phyloP scores from a whole-genome alignment of 2,113 vertebrate species.

The Anser brachyrhynchus region DNA sequence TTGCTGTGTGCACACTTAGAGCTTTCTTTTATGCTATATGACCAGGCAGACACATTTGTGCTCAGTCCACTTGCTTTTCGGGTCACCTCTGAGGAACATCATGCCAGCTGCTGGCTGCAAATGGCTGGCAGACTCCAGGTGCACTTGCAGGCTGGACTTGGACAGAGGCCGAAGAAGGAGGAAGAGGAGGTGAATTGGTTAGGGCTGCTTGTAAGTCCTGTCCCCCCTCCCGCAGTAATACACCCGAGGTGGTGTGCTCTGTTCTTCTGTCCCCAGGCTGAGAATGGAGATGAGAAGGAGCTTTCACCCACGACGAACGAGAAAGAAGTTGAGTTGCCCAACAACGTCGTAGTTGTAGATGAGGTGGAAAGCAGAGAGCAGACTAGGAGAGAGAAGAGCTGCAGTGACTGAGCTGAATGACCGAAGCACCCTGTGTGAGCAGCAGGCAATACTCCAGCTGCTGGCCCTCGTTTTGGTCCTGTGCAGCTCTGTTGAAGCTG shows the following conservation, averaged over 20 bases:
- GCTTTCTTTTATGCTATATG: neutral
- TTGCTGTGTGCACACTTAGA: neutral
- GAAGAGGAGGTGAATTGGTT: accelerated
- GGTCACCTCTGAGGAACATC: neutral
- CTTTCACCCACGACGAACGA: neutral
- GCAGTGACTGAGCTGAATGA: neutral
- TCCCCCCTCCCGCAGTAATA: neutral
- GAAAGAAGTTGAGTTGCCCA: neutral
- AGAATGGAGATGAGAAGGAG: neutral
- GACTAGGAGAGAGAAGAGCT: neutral
- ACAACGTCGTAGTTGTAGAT: neutral
- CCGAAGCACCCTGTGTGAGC: neutral
- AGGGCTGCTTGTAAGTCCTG: neutral
- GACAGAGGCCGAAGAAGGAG: neutral
- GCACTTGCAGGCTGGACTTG: neutral
- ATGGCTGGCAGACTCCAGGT: neutral
- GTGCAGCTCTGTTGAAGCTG: neutral
- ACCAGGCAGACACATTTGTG: neutral
- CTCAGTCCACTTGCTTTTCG: neutral
- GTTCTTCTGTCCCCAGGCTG: neutral
- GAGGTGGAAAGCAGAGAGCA: neutral
- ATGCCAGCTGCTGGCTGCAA: neutral
- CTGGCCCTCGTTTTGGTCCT: neutral
- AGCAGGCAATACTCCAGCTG: neutral
- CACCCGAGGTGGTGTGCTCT: accelerated